Evolutionary conservation across 2,888 invertebrate genomes (phyloP), one percentile per base, ranked within the genome.

Genomic region (Magallana nippona): DNA sequence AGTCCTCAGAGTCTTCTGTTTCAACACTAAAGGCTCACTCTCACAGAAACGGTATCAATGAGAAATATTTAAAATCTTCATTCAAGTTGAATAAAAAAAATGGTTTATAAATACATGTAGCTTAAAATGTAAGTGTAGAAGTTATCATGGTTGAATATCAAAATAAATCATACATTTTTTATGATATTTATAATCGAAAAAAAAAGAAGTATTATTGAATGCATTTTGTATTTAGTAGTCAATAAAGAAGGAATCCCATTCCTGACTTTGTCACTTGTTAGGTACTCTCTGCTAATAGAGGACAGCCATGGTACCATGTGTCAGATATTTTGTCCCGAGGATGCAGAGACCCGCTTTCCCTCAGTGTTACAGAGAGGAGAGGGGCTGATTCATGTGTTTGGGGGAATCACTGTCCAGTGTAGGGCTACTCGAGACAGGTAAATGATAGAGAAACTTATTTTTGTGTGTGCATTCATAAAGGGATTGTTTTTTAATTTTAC

Each of bases 251-350:
- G n/a, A n/a, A n/a, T n/a, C n/a, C n/a, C n/a, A n/a, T n/a, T n/a
- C 8, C 19, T 17, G n/a, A 10, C 11, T n/a, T 5, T 27, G 11
- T 15, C 11, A 27, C 5, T 27, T 84, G 81, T 0, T 84, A 90
- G 90, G 17, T 86, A 79, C 55, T 81, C 83, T 10, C 55, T 90
- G 57, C 77, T 90, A 71, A 87, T 90, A 55, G 89, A 90, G 80
- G 90, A 90, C 81, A 81, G 83, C 15, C 84, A 86, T 62, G 89
- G 89, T 32, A 87, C 86, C 55, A 84, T 90, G 56, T 87, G 89
- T 85, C 86, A 86, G 60, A 63, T 89, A 62, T 83, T 79, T 56
- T 84, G 86, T 32, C 84, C 83, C 10, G 63, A 77, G 77, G 56
- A 78, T 15, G 27, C 60, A 15, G 55, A 87, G 15, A 55, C 71